phyloP scores from a whole-genome alignment of 2,888 invertebrate species.

The Phyto melanocephala region DNA sequence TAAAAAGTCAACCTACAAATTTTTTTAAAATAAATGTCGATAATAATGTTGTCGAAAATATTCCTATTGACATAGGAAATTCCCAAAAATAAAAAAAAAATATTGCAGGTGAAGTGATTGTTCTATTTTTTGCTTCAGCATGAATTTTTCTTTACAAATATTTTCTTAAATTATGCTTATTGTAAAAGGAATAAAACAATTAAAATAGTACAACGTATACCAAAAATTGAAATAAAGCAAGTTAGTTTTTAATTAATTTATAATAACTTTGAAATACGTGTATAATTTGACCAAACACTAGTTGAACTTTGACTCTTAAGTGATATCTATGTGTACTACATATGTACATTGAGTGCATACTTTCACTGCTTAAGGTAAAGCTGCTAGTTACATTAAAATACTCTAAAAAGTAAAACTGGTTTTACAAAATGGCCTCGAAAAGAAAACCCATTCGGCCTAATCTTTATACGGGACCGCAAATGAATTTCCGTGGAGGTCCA shows the following conservation, averaged over 20 bases:
- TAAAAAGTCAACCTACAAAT: too few species aligned
- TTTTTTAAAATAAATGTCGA: too few species aligned
- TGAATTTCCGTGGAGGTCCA: slow-evolving; percentile 82
- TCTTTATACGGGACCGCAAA: slow-evolving; percentile 71
- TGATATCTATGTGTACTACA: too few species aligned
- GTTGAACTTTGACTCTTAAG: slow-evolving; percentile 65
- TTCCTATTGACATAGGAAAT: slow-evolving; percentile 45
- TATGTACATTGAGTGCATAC: too few species aligned
- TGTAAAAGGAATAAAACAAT: neutral
- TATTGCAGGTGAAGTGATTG: slow-evolving; percentile 60
- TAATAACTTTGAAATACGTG: neutral
- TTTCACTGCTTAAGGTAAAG: too few species aligned
- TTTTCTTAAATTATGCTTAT: neutral
- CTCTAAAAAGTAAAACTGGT: neutral
- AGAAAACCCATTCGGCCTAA: slow-evolving; percentile 77
- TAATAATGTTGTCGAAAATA: slow-evolving; percentile 41
- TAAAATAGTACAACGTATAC: too few species aligned
- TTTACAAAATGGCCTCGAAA: slow-evolving; percentile 77
- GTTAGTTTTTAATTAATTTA: too few species aligned
- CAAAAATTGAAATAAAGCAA: neutral
- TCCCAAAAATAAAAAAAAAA: slow-evolving; percentile 63
- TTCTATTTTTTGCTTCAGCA: slow-evolving; percentile 55
- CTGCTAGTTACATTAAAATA: neutral
- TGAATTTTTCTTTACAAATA: slow-evolving; percentile 10
- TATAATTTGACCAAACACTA: neutral